Base-by-base conservation (phyloP, 2,888 invertebrate species). In the Rotaria socialis region DNA sequence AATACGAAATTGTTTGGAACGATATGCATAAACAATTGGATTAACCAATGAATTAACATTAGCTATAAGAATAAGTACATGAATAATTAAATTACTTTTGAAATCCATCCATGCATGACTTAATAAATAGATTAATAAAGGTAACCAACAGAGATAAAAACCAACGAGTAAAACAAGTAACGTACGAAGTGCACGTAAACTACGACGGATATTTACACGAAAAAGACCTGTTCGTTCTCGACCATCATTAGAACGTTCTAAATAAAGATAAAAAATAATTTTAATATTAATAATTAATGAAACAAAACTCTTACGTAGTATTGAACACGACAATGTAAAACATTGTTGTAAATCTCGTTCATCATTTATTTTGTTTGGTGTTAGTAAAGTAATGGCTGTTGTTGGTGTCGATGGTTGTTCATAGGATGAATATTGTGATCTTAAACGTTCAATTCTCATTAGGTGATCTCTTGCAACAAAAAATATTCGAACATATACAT, bases 11-110 rank as follows among this genome's bases (percentile, higher is more conserved):
- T 86, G 84, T 80, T 86, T 86, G n/a, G 84, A 58, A 27, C 86
- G 84, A 84, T 84, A 86, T 24, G 86, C 84, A 86, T 86, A 86
- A 55, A 86, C 86, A 27, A 86, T 47, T 7, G 86, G 86, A 50
- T 86, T 84, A 50, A 86, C 58, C 27, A 74, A 58, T 58, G 86
- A 84, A 50, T 86, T 86, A 60, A 84, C 84, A 58, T 84, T 84
- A n/a, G 86, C 86, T 27, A 86, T 84, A 24, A 86, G 60, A 27
- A 86, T 86, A 7, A 86, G 84, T 22, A 86, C 58, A 60, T 86
- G 84, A 74, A 86, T 86, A 22, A 84, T 86, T 35, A 86, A 27
- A 60, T 86, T 86, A 50, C 84, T 50, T 67, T 67, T 67, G 41
- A 84, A 86, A 56, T 35, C 84, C 56, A 84, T 86, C 27, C 84